Evolutionary conservation across 1,140 invertebrate species (phyloP).

Genomic region (Maconellicoccus hirsutus): DNA sequence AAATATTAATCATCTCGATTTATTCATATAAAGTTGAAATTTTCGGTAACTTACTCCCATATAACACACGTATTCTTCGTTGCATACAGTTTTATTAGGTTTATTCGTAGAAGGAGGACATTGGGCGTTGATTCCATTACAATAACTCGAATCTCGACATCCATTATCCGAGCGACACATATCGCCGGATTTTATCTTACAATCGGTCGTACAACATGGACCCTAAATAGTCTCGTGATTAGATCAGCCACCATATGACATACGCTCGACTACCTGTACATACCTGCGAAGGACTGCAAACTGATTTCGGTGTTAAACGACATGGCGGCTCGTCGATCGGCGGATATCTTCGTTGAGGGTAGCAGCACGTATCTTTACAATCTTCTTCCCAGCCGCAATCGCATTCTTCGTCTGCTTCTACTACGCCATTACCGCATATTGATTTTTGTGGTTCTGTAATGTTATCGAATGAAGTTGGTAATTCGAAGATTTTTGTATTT

Average conservation of each 20-base stretch:
- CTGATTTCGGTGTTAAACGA: conserved; percentile 59
- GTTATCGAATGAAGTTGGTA: no score
- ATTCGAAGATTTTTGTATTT: no score
- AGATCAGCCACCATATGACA: no score
- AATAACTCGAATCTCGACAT: conserved; percentile 79
- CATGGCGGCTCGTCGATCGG: conserved; percentile 65
- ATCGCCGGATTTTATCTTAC: conserved; percentile 69
- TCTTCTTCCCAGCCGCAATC: conserved; percentile 97
- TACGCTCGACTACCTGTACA: background rate
- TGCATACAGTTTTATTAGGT: conserved; percentile 87
- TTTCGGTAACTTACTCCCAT: conserved; percentile 65
- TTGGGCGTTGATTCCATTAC: conserved; percentile 67
- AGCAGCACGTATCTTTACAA: conserved; percentile 87
- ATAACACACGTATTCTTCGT: conserved; percentile 86
- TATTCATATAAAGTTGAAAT: background rate
- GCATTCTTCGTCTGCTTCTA: conserved; percentile 91
- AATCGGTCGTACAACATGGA: conserved; percentile 85
- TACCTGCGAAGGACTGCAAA: conserved; percentile 73
- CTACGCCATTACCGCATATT: conserved; percentile 93
- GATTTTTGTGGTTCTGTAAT: conserved; percentile 66
- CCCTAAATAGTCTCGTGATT: conserved; percentile 50
- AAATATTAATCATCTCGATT: background rate
- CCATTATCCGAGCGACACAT: conserved; percentile 91
- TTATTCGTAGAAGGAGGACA: conserved; percentile 87
- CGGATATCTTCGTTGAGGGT: conserved; percentile 71